These are phyloP conservation scores for Machimus rusticus DNA, from an alignment of 2,888 invertebrate genomes.

Conservation along the genomic window DNA sequence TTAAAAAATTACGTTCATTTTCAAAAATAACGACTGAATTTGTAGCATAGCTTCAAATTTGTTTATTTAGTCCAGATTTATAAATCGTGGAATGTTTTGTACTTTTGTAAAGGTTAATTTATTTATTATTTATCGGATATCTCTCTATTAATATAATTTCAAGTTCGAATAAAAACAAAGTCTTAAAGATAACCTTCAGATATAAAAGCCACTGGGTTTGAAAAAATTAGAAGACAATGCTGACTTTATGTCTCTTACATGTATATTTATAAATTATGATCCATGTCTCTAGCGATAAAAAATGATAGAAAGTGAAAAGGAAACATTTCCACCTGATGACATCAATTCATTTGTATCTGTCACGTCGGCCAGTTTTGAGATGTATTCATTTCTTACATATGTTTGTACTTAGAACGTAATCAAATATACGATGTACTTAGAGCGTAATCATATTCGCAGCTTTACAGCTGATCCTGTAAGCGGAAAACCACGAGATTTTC, in stretches of 20 bases:
- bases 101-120: too few relatives aligned
- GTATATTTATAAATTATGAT: neutral
- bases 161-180: neutral
- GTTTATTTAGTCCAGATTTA: too few relatives aligned
- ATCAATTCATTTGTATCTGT: neutral
- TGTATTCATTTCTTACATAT: neutral
- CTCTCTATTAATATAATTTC: neutral
- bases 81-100: too few relatives aligned
- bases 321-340: neutral
- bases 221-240: neutral
- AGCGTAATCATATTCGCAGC: constrained; percentile 37
- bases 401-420: constrained; percentile 25
- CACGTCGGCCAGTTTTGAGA: neutral
- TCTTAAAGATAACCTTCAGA: neutral
- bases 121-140: too few relatives aligned
- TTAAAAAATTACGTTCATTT: too few relatives aligned
- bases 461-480: constrained; percentile 44
- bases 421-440: neutral
- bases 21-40: too few relatives aligned
- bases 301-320: neutral
- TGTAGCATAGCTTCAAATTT: too few relatives aligned
- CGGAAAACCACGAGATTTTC: constrained; percentile 40
- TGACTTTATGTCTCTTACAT: neutral
- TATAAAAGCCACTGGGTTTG: neutral
- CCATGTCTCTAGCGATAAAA: neutral